Evolutionary conservation across 2,888 invertebrate species (phyloP).

Genomic region (Temnothorax unifasciatus): DNA sequence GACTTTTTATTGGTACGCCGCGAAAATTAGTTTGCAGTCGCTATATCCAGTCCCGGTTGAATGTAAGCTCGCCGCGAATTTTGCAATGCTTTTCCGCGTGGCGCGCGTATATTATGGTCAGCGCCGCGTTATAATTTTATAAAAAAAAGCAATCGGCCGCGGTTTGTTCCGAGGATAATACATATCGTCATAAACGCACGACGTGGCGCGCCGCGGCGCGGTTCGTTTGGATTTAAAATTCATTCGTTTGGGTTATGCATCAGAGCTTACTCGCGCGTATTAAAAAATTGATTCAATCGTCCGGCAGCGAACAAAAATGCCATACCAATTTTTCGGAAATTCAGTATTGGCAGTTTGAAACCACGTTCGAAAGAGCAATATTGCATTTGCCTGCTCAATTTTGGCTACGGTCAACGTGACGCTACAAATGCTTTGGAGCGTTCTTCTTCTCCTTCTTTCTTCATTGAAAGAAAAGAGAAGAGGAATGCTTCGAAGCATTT

Average conservation of each 20-base stretch:
- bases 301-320: constrained; percentile 77
- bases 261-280: constrained; percentile 71
- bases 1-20: neutral
- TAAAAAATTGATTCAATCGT: constrained; percentile 83
- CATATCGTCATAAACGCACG: constrained; percentile 37
- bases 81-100: constrained; percentile 25
- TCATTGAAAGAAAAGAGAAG: too few species aligned
- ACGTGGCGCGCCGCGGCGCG: constrained; percentile 27
- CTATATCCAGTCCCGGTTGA: constrained; percentile 9
- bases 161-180: constrained; percentile 31
- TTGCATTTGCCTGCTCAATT: constrained; percentile 1
- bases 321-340: constrained; percentile 6
- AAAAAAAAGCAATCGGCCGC: constrained; percentile 72
- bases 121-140: constrained; percentile 77
- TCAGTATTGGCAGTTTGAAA: neutral
- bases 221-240: constrained; percentile 80
- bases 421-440: too few species aligned
- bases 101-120: constrained; percentile 29
- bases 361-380: neutral
- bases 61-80: constrained; percentile 22
- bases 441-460: too few species aligned
- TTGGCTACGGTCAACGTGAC: too few species aligned
- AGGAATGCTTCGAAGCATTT: too few species aligned
- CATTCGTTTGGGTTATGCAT: constrained; percentile 82
- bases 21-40: constrained; percentile 9